Conservation (phyloP, 2,113 vertebrate species). For the Lethenteron reissneri region DNA sequence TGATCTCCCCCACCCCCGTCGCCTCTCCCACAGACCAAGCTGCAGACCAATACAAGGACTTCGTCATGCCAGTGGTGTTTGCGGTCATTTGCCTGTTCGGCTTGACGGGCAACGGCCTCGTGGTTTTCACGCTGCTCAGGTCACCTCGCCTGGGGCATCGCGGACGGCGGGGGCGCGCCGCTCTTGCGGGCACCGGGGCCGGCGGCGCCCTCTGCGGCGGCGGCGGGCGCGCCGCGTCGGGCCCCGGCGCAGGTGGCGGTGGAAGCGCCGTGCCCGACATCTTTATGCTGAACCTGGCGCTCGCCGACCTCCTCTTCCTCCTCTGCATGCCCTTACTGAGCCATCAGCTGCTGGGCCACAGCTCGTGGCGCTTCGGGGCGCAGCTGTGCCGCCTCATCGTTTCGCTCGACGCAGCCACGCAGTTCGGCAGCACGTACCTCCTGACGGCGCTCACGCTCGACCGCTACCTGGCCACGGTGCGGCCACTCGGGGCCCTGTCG, state of each 20-base stretch:
- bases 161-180: too few species aligned
- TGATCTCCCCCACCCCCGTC: too few species aligned
- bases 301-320: constrained; percentile 46
- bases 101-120: constrained; percentile 37
- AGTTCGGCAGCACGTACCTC: constrained; percentile 57
- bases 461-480: constrained; percentile 46
- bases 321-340: constrained; percentile 58
- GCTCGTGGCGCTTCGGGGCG: constrained; percentile 45
- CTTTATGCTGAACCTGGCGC: constrained; percentile 48
- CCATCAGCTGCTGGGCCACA: constrained; percentile 48
- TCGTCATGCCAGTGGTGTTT: constrained; percentile 39
- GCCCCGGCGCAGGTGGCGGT: constrained; percentile 34
- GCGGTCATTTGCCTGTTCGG: constrained; percentile 50
- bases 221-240: constrained; percentile 13
- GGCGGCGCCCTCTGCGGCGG: too few species aligned
- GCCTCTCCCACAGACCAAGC: too few species aligned
- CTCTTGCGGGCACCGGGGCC: too few species aligned
- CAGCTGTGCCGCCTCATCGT: constrained; percentile 44
- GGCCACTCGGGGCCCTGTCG: constrained; percentile 41
- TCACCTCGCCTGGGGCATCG: too few species aligned
- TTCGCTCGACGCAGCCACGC: constrained; percentile 44
- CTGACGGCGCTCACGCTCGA: constrained; percentile 49
- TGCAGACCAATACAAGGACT: constrained; percentile 17
- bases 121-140: constrained; percentile 48
- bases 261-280: constrained; percentile 39